Evolutionary conservation across 2,113 vertebrate species (phyloP).

Genomic region (Lanius ludovicianus): DNA sequence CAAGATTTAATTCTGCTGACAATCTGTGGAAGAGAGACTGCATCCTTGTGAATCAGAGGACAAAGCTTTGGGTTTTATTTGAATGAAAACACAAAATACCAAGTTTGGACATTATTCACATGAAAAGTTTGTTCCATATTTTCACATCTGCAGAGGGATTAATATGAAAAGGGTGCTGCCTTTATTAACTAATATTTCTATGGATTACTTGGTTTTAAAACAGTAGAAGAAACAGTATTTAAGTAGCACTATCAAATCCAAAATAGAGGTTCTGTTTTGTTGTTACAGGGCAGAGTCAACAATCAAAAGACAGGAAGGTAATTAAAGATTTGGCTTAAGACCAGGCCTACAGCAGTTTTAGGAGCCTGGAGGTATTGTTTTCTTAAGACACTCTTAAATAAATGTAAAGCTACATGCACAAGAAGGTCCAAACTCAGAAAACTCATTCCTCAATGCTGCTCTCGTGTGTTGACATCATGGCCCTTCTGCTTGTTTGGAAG

Average conservation of each 20-base stretch:
- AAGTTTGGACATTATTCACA: background rate
- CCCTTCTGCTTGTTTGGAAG: background rate
- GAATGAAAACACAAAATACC: background rate
- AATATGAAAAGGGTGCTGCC: background rate
- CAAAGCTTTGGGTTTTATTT: background rate
- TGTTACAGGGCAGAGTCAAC: constrained; percentile 9
- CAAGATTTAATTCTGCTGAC: background rate
- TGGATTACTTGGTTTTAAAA: background rate
- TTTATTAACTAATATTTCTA: background rate
- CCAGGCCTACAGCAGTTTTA: background rate
- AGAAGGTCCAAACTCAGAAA: background rate
- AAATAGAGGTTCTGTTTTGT: constrained; percentile 16
- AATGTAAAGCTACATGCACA: background rate
- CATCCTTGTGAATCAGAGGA: background rate
- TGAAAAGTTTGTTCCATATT: background rate
- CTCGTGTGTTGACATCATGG: background rate
- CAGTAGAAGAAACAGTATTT: background rate
- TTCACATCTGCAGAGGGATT: background rate
- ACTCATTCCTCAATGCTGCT: background rate
- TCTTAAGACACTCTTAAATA: background rate
- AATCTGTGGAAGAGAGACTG: background rate
- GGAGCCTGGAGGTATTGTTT: background rate
- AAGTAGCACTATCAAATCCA: background rate
- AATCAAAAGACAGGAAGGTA: constrained; percentile 34
- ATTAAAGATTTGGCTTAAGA: constrained; percentile 35